Evolutionary conservation across 2,888 invertebrate species (phyloP).

Genomic region (Parapristionchus giblindavisi): DNA sequence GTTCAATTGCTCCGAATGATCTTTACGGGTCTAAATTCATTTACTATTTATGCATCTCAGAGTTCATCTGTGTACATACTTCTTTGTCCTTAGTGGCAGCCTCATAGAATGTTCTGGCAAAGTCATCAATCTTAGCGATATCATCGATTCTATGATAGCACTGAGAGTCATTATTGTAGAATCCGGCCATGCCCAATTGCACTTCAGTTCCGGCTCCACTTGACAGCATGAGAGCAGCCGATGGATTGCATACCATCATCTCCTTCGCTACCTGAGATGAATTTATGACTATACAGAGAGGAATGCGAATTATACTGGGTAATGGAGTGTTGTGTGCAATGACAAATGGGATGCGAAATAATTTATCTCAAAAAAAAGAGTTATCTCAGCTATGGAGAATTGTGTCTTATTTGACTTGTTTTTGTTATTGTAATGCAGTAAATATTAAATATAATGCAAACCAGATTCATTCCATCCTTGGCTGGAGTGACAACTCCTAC

Average conservation of each 20-base stretch:
- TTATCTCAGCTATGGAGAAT: too few relatives aligned
- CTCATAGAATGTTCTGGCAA: constrained; percentile 55
- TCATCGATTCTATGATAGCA: constrained; percentile 62
- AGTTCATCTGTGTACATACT: constrained; percentile 30
- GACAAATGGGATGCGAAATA: too few relatives aligned
- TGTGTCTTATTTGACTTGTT: too few relatives aligned
- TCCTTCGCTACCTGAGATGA: constrained; percentile 53
- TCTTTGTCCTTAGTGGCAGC: constrained; percentile 53
- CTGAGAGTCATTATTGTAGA: constrained; percentile 51
- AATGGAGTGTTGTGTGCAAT: too few relatives aligned
- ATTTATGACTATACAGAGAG: too few relatives aligned
- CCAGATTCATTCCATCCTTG: constrained; percentile 66
- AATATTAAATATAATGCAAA: not conserved
- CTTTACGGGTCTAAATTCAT: constrained; percentile 39
- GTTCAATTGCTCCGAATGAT: constrained; percentile 43
- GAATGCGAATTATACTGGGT: too few relatives aligned
- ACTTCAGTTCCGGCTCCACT: constrained; percentile 63
- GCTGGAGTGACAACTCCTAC: constrained; percentile 65
- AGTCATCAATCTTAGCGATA: constrained; percentile 55
- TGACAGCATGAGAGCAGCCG: constrained; percentile 57
- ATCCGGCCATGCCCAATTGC: constrained; percentile 60
- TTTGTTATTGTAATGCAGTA: too few relatives aligned
- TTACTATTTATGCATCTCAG: not conserved
- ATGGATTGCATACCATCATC: constrained; percentile 63
- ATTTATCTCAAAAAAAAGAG: too few relatives aligned